Evolutionary conservation across 2,888 invertebrate genomes (phyloP), one percentile per base, ranked within the genome.

Genomic region (Hirtodrosophila alboralis): DNA sequence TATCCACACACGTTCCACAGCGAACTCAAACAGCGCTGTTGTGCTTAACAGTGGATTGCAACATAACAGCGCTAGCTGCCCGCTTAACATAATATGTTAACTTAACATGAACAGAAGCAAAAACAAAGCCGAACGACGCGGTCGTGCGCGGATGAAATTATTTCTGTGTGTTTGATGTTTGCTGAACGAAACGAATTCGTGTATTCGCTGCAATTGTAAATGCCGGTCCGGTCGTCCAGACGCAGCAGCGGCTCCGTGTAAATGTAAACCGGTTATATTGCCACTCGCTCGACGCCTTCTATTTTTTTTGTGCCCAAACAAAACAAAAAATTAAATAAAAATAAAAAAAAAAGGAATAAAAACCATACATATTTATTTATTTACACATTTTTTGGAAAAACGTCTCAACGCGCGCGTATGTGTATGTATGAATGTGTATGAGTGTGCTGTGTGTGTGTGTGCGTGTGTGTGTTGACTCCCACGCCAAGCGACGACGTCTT

Each of bases 111-210:
- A 49, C 73, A 69, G 73, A 73, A 70, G 73, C 69, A 57, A 73
- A 70, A 47, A 45, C 67, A 70, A 67, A 73, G 67, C 69, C 69
- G 56, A 70, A 57, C 61, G 27, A 67, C 41, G 52, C 73, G 73
- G 69, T 73, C 67, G 69, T 67, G 68, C 37, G 45, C 73, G 69
- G 47, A 48, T 49, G 23, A 37, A 31, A 30, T 13, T 34, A 31
- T 45, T 53, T 54, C 41, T 36, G 36, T 62, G 49, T 34, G 52
- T 9, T 58, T 41, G 44, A 34, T 44, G 40, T 21, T 31, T 21
- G 16, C 49, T n/a, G 34, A 14, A 30, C 41, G 41, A 16, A 43
- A 31, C 16, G 21, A 44, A 37, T 43, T 57, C 41, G 51, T 34
- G 40, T 51, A 58, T 58, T 65, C 72, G 59, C 13, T 67, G 66